Evolutionary conservation across 2,888 invertebrate species (phyloP).

Genomic region (Autographa gamma): DNA sequence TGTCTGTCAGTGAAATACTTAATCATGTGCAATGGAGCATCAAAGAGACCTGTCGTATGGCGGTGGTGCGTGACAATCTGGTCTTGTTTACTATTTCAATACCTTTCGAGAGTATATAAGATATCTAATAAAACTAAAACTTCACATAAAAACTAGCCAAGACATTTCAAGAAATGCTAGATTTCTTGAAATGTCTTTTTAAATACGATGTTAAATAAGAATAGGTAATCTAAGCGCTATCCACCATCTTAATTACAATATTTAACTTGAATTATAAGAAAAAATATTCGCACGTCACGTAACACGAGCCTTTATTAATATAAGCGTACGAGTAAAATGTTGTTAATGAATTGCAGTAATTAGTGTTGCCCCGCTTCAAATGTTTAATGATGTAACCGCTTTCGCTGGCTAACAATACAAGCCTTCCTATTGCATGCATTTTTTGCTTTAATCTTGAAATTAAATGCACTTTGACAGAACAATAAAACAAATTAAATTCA

Average conservation of each 20-base stretch:
- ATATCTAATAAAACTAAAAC: neutral
- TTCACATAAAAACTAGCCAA: neutral
- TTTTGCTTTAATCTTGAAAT: constrained; percentile 42
- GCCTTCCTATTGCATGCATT: constrained; percentile 52
- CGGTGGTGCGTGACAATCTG: constrained; percentile 25
- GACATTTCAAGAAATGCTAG: no score
- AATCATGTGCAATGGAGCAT: constrained; percentile 37
- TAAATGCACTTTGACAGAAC: constrained; percentile 36
- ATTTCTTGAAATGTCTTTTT: constrained; percentile 19
- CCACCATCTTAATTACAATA: constrained; percentile 51
- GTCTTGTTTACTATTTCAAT: constrained; percentile 12
- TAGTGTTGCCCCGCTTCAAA: constrained; percentile 56
- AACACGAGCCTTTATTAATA: constrained; percentile 49
- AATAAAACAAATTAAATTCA: constrained; percentile 26
- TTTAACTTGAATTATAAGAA: constrained; percentile 31
- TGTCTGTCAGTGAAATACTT: neutral
- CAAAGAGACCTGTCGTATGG: constrained; percentile 32
- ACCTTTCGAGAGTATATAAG: neutral
- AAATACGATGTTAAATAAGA: constrained; percentile 31
- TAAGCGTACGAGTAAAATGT: constrained; percentile 48
- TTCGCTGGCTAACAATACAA: constrained; percentile 56
- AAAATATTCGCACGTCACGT: constrained; percentile 55
- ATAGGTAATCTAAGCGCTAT: constrained; percentile 43
- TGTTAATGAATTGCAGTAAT: constrained; percentile 61
- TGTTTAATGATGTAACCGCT: constrained; percentile 55